Evolutionary conservation across 2,888 invertebrate genomes (phyloP).

Genomic region (Tipula lateralis): DNA sequence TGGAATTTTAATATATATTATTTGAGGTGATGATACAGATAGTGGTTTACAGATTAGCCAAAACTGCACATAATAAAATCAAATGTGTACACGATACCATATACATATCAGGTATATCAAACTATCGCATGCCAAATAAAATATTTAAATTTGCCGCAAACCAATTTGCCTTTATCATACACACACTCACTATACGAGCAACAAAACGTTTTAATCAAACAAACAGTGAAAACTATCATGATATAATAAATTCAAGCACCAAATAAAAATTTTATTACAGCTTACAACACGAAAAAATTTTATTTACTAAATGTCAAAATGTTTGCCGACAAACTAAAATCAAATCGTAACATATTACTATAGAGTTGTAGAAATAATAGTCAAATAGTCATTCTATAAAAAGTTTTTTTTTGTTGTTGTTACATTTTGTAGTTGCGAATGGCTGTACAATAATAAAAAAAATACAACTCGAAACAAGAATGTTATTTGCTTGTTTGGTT

Average conservation of each 20-base stretch:
- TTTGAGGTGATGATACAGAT: no score
- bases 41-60: no score
- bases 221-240: not conserved
- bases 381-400: constrained; percentile 1
- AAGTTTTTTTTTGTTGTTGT: not conserved
- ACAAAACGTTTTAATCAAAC: not conserved
- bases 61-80: no score
- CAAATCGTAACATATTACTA: not conserved
- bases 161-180: not conserved
- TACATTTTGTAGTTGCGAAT: not conserved
- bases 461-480: not conserved
- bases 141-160: not conserved
- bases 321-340: not conserved
- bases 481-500: not conserved
- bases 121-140: not conserved
- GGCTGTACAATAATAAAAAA: not conserved
- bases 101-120: no score
- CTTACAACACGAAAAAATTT: not conserved
- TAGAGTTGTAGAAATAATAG: not conserved
- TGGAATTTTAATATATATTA: no score
- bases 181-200: not conserved
- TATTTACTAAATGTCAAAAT: not conserved
- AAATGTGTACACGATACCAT: no score
- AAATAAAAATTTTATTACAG: not conserved
- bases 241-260: not conserved